Percentiles rank a stretch among this genome's conserved stretches.
phyloP scores from a whole-genome alignment of 2,113 vertebrate species.

The Amazona vittata region DNA sequence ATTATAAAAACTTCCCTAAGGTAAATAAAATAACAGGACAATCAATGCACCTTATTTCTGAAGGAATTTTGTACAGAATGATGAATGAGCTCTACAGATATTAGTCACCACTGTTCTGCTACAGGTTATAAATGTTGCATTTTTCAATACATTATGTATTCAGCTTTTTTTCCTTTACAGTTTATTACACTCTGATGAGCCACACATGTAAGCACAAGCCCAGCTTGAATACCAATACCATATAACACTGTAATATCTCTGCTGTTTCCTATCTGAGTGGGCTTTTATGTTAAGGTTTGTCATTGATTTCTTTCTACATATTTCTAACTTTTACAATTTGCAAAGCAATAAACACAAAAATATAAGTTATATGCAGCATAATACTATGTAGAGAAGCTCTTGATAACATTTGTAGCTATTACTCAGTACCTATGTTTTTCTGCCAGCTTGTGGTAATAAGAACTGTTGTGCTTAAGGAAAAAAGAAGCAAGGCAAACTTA shows the following conservation, averaged over 20 bases:
- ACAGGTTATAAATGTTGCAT: not conserved
- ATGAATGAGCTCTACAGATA: not conserved
- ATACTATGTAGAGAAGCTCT: not conserved
- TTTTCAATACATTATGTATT: not conserved
- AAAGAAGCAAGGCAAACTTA: conserved; percentile 78
- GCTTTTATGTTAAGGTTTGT: not conserved
- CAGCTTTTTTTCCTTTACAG: not conserved
- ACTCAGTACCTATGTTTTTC: not conserved
- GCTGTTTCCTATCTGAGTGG: not conserved
- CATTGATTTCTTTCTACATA: not conserved
- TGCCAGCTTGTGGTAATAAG: not conserved
- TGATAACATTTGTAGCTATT: not conserved
- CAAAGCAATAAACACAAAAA: not conserved
- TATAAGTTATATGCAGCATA: not conserved
- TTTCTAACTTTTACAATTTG: not conserved
- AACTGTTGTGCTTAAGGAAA: not conserved
- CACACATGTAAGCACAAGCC: not conserved
- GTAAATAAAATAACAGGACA: not conserved
- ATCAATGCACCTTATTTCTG: fast-evolving
- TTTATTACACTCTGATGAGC: not conserved
- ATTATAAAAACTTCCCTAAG: not conserved
- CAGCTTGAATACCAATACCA: not conserved
- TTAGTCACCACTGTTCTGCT: not conserved
- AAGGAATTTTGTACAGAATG: not conserved
- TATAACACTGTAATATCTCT: not conserved